Base-by-base conservation (phyloP, 2,113 vertebrate species). In the Ovis canadensis region DNA sequence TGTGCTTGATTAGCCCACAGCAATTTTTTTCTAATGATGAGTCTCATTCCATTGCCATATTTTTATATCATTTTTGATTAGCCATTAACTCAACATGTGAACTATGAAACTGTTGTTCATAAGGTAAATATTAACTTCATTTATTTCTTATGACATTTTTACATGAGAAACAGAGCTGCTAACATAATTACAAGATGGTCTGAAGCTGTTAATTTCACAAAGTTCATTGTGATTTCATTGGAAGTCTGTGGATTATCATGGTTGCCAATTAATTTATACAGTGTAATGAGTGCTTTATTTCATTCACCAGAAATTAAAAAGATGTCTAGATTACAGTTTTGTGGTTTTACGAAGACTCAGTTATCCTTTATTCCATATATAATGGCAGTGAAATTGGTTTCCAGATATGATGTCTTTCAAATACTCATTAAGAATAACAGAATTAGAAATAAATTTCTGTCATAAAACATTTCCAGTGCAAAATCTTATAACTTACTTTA, bases 241-340 rank as follows among this genome's bases (percentile, higher is more conserved):
- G 33, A 85, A 89, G 95, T 67, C 40, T 96, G 80, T 88, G 96
- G 84, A 98, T 96, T 96, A 71, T 50, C 55, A 86, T 82, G 7
- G 33, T 45, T 98, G 64, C 57, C 71, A 97, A 98, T 95, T 98
- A 98, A 97, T 97, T 98, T 96, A 91, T 98, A 27, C 3, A 60
- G 86, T 89, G 19, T 62, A 91, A 91, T 89, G 55, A 93, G 15
- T 62, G 11, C 6, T 93, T 96, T 21, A 80, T 98, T 96, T 97
- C 81, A 52, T 67, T 96, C 31, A 50, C 27, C 48, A 40, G 11
- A n/a, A 97, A 96, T 92, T 95, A 31, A n/a, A 97, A 74, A 81
- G 16, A 78, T 33, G 86, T 40, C 33, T 74, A 3, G 21, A 62
- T 96, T 97, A 83, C 15, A 93, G 25, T 31, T 92, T 29, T 43